Conservation (phyloP, 1,140 invertebrate species). For the Calycopis cecrops region DNA sequence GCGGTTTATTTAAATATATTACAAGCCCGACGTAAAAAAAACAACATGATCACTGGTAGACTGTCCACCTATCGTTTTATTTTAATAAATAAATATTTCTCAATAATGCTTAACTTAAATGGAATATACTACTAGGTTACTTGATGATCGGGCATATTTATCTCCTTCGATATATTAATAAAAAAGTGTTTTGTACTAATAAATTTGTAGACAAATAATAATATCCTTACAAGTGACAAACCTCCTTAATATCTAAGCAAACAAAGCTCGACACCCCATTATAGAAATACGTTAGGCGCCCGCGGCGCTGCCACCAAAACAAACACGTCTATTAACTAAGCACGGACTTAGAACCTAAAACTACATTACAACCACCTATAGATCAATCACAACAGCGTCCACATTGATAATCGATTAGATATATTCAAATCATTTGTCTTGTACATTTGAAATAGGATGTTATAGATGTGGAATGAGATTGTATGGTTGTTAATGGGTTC, state of each 20-base stretch:
- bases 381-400: constrained; percentile 55
- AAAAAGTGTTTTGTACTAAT: too few species aligned
- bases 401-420: constrained; percentile 51
- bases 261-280: constrained; percentile 59
- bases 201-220: too few species aligned
- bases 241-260: constrained; percentile 39
- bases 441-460: constrained; percentile 14
- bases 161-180: too few species aligned
- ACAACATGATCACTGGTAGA: too few species aligned
- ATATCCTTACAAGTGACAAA: background rate
- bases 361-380: constrained; percentile 36
- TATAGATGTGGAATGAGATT: constrained; percentile 10
- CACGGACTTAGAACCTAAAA: constrained; percentile 34
- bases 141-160: too few species aligned
- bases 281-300: constrained; percentile 51
- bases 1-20: too few species aligned
- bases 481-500: background rate
- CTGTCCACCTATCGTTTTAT: too few species aligned
- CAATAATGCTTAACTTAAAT: too few species aligned
- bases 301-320: constrained; percentile 59
- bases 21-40: too few species aligned
- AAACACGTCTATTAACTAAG: constrained; percentile 67
- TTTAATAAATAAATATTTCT: too few species aligned
- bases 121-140: too few species aligned
- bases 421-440: constrained; percentile 17